phyloP scores from a whole-genome alignment of 2,797 vertebrate species.

The Gallinago stenura region DNA sequence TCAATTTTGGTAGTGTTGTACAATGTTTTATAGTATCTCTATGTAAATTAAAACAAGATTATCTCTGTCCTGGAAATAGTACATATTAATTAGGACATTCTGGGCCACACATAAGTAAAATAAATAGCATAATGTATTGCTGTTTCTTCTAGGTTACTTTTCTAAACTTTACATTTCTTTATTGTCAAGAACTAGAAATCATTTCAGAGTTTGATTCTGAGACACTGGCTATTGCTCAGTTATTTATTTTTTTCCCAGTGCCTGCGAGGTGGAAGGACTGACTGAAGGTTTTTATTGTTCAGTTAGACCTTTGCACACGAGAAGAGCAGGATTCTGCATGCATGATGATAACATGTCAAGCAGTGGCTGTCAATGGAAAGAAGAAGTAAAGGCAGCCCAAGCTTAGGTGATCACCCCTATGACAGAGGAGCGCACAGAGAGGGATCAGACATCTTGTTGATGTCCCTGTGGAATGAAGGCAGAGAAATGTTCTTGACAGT shows the following conservation, averaged over 20 bases:
- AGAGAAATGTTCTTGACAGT: constrained; percentile 72
- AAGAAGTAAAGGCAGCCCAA: constrained; percentile 47
- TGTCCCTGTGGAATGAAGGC: constrained; percentile 64
- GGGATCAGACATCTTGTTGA: constrained; percentile 54
- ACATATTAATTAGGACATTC: neutral
- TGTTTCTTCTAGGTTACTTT: neutral
- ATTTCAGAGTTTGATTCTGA: neutral
- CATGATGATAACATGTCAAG: constrained; percentile 57
- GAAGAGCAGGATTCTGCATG: constrained; percentile 46
- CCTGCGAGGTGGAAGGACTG: neutral
- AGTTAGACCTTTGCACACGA: neutral
- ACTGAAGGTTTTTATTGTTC: constrained; percentile 50
- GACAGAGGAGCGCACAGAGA: constrained; percentile 22
- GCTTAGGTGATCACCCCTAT: constrained; percentile 61
- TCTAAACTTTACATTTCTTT: neutral
- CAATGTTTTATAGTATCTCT: neutral
- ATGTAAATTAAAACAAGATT: neutral
- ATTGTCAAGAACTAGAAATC: neutral
- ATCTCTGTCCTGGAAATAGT: neutral
- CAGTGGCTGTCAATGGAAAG: constrained; percentile 48
- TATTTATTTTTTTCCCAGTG: neutral
- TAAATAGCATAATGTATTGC: neutral
- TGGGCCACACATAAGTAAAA: neutral
- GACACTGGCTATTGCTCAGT: neutral
- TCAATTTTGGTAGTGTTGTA: neutral